Conservation (phyloP, 2,888 invertebrate genomes). For the Ochropleura leucogaster region DNA sequence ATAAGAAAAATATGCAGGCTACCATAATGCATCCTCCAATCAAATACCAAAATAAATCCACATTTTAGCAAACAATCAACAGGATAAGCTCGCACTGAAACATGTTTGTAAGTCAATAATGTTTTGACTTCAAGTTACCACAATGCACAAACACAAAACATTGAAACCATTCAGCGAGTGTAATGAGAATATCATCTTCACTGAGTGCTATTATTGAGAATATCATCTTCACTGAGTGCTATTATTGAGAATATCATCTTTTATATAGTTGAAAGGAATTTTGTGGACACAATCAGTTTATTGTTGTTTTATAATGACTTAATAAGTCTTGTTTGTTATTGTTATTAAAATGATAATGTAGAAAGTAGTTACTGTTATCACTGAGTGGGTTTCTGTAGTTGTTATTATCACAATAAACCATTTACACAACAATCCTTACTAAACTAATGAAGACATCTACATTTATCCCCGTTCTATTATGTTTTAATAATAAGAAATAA, state of each 20-base stretch:
- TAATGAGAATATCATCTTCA: conserved; percentile 39
- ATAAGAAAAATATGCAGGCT: no score
- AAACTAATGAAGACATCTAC: neutral
- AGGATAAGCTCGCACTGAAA: conserved; percentile 2
- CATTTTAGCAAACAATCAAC: conserved; percentile 47
- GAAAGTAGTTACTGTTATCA: conserved; percentile 29
- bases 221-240: conserved; percentile 27
- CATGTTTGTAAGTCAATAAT: conserved; percentile 33
- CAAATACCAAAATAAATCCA: conserved; percentile 6
- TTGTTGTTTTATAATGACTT: conserved; percentile 31
- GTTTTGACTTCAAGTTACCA: conserved; percentile 30
- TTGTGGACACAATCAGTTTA: conserved; percentile 30
- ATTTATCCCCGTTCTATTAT: neutral
- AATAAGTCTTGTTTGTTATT: conserved; percentile 19
- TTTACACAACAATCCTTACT: neutral
- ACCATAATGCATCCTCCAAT: neutral
- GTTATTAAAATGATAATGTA: conserved; percentile 2
- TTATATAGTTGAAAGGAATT: conserved; percentile 28
- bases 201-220: conserved; percentile 13
- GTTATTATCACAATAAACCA: neutral
- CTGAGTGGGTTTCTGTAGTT: neutral
- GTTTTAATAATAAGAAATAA: neutral
- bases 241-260: conserved; percentile 34
- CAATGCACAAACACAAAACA: conserved; percentile 43
- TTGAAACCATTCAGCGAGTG: conserved; percentile 27